Percentiles rank a stretch among this genome's conserved stretches.
phyloP scores from a whole-genome alignment of 2,797 vertebrate species.

The Eulemur coronatus region DNA sequence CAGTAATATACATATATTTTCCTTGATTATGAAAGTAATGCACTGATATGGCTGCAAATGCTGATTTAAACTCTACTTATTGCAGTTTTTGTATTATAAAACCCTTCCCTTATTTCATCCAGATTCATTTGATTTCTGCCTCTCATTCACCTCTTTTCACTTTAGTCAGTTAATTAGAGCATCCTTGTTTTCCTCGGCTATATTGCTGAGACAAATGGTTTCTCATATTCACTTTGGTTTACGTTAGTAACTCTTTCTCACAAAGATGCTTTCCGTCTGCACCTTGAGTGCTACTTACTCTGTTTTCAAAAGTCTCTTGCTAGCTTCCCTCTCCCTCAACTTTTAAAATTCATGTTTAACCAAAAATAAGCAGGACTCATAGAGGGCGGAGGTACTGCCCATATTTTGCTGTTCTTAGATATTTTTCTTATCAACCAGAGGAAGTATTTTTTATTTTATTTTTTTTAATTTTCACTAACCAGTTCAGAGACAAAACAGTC shows the following conservation, averaged over 20 bases:
- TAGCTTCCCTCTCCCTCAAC: background rate
- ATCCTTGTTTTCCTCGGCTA: background rate
- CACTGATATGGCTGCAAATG: background rate
- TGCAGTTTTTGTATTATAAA: background rate
- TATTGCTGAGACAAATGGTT: background rate
- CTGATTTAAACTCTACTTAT: background rate
- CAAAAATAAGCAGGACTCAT: background rate
- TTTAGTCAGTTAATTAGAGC: background rate
- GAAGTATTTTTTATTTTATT: background rate
- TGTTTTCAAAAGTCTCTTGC: background rate
- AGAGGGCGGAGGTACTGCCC: background rate
- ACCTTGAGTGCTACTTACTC: background rate
- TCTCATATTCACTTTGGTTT: conserved; percentile 22
- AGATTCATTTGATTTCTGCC: background rate
- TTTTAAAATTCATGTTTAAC: background rate
- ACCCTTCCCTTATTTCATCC: background rate
- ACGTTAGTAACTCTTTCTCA: background rate
- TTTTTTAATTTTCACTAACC: background rate
- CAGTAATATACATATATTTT: background rate
- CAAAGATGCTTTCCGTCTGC: background rate
- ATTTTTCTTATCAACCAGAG: background rate
- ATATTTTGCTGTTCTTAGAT: background rate
- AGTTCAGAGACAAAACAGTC: background rate
- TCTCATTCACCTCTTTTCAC: background rate
- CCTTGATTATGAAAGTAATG: background rate